phyloP scores from a whole-genome alignment of 2,797 vertebrate genomes.

The Nasua narica region DNA sequence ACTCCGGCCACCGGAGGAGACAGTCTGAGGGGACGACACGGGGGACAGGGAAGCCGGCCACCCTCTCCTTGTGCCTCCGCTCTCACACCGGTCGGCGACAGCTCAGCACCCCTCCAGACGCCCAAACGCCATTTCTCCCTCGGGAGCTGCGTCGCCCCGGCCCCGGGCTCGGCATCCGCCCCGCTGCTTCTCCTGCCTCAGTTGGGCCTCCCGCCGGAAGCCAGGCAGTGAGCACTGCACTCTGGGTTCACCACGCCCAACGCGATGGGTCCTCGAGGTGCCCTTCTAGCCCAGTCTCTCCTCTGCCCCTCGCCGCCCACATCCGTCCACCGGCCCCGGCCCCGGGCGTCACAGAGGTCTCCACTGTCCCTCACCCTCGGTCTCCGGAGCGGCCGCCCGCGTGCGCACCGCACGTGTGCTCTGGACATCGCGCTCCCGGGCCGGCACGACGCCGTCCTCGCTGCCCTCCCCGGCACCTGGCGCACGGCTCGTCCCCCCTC shows the following conservation, averaged over 20 bases:
- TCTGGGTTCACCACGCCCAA: neutral
- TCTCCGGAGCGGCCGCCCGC: too few species aligned
- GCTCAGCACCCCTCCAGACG: neutral
- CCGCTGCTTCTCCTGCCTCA: neutral
- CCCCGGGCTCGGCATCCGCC: neutral
- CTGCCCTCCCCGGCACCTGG: too few species aligned
- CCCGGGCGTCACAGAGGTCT: neutral
- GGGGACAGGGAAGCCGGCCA: neutral
- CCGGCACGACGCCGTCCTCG: neutral
- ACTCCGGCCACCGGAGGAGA: fast-evolving
- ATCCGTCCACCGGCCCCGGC: fast-evolving
- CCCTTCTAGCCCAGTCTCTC: neutral
- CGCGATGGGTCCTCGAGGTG: neutral
- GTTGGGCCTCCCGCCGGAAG: neutral
- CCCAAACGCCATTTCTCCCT: neutral
- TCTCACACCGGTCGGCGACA: neutral
- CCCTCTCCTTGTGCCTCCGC: neutral
- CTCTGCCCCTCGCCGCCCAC: neutral
- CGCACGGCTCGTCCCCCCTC: too few species aligned
- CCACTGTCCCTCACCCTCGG: neutral
- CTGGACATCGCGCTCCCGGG: too few species aligned
- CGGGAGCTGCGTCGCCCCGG: neutral
- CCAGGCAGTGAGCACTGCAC: neutral
- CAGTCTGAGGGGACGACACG: neutral
- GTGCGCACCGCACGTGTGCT: too few species aligned